Evolutionary conservation across 2,888 invertebrate genomes (phyloP).

Genomic region (Drosophila vallismaia): DNA sequence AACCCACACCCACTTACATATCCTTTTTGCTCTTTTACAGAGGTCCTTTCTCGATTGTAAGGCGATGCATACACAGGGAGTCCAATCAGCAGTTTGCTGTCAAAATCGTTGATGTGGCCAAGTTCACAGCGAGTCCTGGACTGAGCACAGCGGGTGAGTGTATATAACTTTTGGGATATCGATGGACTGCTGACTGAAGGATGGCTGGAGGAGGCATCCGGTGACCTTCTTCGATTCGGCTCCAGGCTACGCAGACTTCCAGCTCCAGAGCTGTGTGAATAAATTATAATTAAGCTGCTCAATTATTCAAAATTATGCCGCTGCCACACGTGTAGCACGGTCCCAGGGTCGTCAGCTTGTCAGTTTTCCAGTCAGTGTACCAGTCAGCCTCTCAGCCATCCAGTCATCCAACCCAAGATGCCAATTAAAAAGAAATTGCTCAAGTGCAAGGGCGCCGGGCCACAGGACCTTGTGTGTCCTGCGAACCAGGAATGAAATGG

Average conservation of each 20-base stretch:
- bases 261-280: conserved; percentile 57
- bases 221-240: conserved; percentile 49
- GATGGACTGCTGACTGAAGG: neutral
- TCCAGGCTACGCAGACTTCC: conserved; percentile 6
- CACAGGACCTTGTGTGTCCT: conserved; percentile 2
- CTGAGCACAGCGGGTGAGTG: conserved; percentile 95
- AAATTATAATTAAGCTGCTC: conserved; percentile 77
- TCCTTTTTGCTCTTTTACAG: conserved; percentile 84
- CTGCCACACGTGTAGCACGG: conserved; percentile 64
- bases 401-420: conserved; percentile 29
- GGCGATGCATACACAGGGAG: conserved; percentile 97
- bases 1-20: conserved; percentile 3
- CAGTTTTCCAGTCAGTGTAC: neutral
- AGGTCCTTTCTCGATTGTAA: conserved; percentile 98
- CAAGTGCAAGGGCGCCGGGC: conserved; percentile 57
- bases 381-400: conserved; percentile 1
- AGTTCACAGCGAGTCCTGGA: conserved; percentile 98
- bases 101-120: conserved; percentile 98
- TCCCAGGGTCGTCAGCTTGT: conserved; percentile 24
- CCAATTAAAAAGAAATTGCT: conserved; percentile 75
- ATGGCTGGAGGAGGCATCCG: neutral
- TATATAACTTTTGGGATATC: conserved; percentile 3
- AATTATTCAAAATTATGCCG: conserved; percentile 76
- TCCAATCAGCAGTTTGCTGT: conserved; percentile 98
- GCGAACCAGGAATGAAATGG: neutral